Base-by-base conservation (phyloP, 92 coral and sea anemone species). In the Muricea muricata region DNA sequence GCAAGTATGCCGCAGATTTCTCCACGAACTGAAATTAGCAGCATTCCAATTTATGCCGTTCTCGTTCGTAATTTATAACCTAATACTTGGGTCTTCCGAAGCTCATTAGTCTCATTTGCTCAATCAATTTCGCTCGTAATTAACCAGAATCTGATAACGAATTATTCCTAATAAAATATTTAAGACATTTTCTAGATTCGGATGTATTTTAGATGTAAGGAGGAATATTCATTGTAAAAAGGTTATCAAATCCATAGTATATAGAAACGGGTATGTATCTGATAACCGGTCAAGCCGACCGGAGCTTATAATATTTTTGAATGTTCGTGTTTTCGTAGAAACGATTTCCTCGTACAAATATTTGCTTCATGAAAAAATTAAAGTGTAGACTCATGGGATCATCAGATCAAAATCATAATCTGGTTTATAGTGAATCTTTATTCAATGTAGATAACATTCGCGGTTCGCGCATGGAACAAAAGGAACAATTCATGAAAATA, bases 131-230 rank as follows among this genome's bases (percentile, higher is more conserved):
- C 12, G 65, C 41, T 50, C 0, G 65, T 50, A 75, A 75, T 52
- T 75, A 40, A 66, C 39, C 65, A 28, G 21, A 57, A 75, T 75
- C 80, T 75, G 65, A 73, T 73, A 73, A 24, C 39, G 34, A 47
- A 32, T 75, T 75, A 52, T 75, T 75, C 41, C 31, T 29, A 48
- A 26, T 25, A 31, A 48, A 75, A 75, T 32, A 50, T 57, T 32
- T 37, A 75, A 47, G 52, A 47, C 65, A 75, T 63, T 28, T 24
- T 28, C 5, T 28, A 63, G 23, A 63, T 32, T 63, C 37, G 37
- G 37, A 63, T 26, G 28, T 28, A 0, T 13, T 17, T n/a, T n/a
- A n/a, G n/a, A n/a, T n/a, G n/a, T n/a, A n/a, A 63, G 18, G 15
- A 15, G 34, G 0, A n/a, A 25, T 63, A 28, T 63, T 32, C 12